These are phyloP conservation scores for Amblyopsis hoosieri DNA, from an alignment of 2,797 vertebrate species.

Conservation along the genomic window DNA sequence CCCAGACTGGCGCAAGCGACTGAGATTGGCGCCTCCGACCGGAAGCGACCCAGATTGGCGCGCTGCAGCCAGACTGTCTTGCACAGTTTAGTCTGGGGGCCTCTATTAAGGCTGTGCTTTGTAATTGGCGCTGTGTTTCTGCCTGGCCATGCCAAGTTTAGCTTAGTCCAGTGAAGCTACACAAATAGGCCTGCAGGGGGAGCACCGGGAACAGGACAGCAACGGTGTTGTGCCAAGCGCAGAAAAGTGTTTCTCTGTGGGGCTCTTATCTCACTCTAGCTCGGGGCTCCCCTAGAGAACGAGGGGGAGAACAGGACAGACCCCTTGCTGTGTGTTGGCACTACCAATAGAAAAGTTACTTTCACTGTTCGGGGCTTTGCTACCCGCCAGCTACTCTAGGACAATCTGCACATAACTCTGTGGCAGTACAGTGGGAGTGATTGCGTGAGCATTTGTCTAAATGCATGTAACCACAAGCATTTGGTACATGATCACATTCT, in stretches of 20 bases:
- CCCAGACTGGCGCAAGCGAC: too few relatives aligned
- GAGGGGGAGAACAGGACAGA: constrained; percentile 1
- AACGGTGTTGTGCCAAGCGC: constrained; percentile 48
- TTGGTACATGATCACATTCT: neutral
- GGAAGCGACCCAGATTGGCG: too few relatives aligned
- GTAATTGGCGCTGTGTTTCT: constrained; percentile 32
- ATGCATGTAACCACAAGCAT: neutral
- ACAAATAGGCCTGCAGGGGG: constrained; percentile 47
- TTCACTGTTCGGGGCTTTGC: constrained; percentile 16
- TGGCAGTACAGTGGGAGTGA: neutral
- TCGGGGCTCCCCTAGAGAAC: constrained; percentile 47
- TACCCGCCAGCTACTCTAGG: constrained; percentile 17
- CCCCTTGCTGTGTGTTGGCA: constrained; percentile 31
- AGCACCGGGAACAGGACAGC: constrained; percentile 43
- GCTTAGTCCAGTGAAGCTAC: constrained; percentile 41
- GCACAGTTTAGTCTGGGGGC: constrained; percentile 13
- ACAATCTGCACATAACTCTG: neutral
- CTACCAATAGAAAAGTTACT: constrained; percentile 37
- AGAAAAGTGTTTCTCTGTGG: constrained; percentile 45
- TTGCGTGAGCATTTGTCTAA: constrained; percentile 15
- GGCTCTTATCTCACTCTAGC: constrained; percentile 58
- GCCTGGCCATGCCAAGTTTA: constrained; percentile 47
- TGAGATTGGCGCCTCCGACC: too few relatives aligned
- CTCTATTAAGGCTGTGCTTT: constrained; percentile 25
- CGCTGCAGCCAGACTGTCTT: too few relatives aligned